Evolutionary conservation across 2,888 invertebrate genomes (phyloP), one percentile per base, ranked within the genome.

Genomic region (Drosophila flavopinicola): DNA sequence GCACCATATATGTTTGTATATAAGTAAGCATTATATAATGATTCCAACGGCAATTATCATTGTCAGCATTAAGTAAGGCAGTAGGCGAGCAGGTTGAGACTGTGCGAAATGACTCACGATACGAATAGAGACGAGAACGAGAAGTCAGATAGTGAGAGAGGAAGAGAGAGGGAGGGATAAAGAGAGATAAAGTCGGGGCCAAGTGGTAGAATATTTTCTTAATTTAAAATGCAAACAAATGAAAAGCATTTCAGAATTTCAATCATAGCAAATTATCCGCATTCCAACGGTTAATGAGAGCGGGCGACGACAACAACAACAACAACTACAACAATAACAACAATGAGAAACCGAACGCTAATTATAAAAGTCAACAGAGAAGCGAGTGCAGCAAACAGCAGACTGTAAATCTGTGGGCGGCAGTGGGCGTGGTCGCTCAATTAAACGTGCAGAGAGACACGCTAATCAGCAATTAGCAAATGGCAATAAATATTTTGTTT

Each of bases 191-290:
- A 44, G 48, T 9, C 37, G 42, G 13, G 61, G 24, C 7, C 17
- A 47, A 60, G 30, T 60, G 15, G 32, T 49, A 58, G 30, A 51
- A 51, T 57, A 44, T 67, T 60, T 47, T 60, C 61, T 64, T 66
- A 66, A 84, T 86, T 79, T 44, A 3, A 71, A 84, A 84, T 79
- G 77, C 80, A 86, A 84, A 84, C 86, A 84, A 72, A 72, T 86
- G 67, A 72, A 72, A 72, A 66, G 67, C 72, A 67, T 87, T 84
- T 66, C 66, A 72, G 71, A 74, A 78, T 85, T 76, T 74, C 58
- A 78, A 85, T 85, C 83, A 68, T 76, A 58, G 72, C 82, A 75
- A 88, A 87, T 85, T 82, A 85, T 78, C 74, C 85, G 74, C 85
- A 83, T 83, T 83, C 83, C 83, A 44, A 20, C 63, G 65, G 30